Conservation (phyloP, 2,113 vertebrate species). For the Halcyon senegalensis region DNA sequence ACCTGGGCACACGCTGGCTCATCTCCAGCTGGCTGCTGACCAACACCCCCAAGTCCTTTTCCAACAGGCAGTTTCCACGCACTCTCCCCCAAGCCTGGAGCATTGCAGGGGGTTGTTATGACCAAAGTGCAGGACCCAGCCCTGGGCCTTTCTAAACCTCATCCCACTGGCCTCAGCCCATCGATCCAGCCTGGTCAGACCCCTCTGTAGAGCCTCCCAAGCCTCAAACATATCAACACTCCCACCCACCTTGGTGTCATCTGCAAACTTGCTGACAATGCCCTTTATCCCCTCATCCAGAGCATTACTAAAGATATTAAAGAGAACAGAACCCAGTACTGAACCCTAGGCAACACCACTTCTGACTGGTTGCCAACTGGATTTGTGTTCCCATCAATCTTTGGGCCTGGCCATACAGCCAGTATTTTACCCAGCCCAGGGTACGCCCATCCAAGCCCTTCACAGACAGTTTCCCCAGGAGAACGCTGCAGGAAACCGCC, state of each 20-base stretch:
- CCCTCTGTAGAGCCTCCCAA: not conserved
- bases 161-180: not conserved
- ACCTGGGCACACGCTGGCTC: not conserved
- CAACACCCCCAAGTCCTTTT: not conserved
- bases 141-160: not conserved
- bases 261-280: not conserved
- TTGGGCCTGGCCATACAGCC: too few relatives aligned
- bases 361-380: too few relatives aligned
- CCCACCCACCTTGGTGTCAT: not conserved
- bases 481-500: not conserved
- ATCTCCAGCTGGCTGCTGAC: not conserved
- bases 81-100: not conserved
- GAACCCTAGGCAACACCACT: too few relatives aligned
- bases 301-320: not conserved
- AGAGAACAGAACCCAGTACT: too few relatives aligned
- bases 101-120: not conserved
- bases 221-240: not conserved
- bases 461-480: not conserved
- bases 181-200: not conserved
- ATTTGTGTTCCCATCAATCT: too few relatives aligned
- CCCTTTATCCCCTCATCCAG: not conserved
- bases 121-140: not conserved
- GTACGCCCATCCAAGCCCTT: not conserved
- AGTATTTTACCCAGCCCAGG: too few relatives aligned
- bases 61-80: not conserved